A percentile compares a stretch with the other conserved stretches of the same genome.
Conservation (phyloP, 2,888 invertebrate genomes). For the Cotesia congregata region DNA sequence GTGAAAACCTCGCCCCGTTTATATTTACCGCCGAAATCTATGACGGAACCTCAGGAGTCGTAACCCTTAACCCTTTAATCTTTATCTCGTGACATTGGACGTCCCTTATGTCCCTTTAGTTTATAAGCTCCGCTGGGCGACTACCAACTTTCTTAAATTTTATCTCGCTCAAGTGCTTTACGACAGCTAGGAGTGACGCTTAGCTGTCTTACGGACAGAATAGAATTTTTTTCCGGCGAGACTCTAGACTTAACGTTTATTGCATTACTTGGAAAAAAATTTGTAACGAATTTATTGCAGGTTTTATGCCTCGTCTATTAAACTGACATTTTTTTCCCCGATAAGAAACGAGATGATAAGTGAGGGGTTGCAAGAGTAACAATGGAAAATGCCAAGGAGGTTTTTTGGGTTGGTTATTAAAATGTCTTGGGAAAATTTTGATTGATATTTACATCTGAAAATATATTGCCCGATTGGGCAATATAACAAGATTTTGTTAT, state of each 20-base stretch:
- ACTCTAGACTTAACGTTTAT: too few species aligned
- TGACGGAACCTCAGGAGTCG: slow-evolving; percentile 46
- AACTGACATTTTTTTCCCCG: slow-evolving; percentile 7
- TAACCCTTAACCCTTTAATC: slow-evolving; percentile 24
- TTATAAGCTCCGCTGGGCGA: background rate
- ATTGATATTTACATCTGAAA: too few species aligned
- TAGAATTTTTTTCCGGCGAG: background rate
- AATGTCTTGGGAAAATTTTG: too few species aligned
- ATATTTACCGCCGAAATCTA: slow-evolving; percentile 47
- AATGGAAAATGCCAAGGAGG: too few species aligned
- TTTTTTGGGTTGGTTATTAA: too few species aligned
- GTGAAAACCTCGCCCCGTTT: slow-evolving; percentile 62
- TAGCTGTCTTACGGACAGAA: background rate
- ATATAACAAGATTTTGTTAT: too few species aligned
- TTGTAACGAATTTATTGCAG: background rate
- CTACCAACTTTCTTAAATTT: background rate
- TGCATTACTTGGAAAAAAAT: background rate
- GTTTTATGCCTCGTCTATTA: background rate
- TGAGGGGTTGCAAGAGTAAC: too few species aligned
- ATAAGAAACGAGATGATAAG: background rate
- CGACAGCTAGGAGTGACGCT: background rate
- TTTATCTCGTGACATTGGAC: slow-evolving; percentile 3
- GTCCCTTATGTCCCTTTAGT: slow-evolving; percentile 9
- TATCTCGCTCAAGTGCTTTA: background rate
- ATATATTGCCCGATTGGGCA: too few species aligned